Base-by-base conservation (phyloP, 1,140 invertebrate species). In the Hylyphantes graminicola region DNA sequence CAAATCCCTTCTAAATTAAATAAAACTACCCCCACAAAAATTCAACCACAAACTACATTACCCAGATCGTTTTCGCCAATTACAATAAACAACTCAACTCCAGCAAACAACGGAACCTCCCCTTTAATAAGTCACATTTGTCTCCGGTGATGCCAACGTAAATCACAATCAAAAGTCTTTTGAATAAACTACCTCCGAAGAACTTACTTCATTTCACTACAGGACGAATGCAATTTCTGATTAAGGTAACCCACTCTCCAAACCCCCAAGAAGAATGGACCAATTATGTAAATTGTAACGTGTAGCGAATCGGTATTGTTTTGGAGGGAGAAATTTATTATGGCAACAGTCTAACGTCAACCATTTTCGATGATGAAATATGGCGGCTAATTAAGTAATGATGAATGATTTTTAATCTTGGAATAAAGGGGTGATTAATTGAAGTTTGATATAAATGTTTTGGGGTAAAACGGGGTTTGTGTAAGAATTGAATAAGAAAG, bases 271-370 rank as follows among this genome's bases (percentile, higher is more conserved):
- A 78, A 78, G 64, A 78, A 78, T 67, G 61, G 48, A 7, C 5
- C 64, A 78, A 78, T 78, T 78, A 78, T 78, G 76, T 67, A 78
- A 78, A 78, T 78, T 78, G 76, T 78, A 55, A 68, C 76, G 55
- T 78, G 76, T 19, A 35, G 35, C 35, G 35, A 35, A 35, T 35
- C 35, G 35, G 35, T 35, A 19, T 17, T 21, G 64, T 67, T 19
- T 7, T 13, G n/a, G 76, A 67, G 17, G 76, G 21, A 15, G 76
- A 68, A 78, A 78, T 68, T 35, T 57, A 57, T 68, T 54, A 17
- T 53, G 51, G 35, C 57, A 19, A 51, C 21, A 61, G 63, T 67
- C 35, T n/a, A 63, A n/a, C 63, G 50, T 67, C 63, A 67, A n/a
- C 76, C 50, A 53, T 78, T 78, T 55, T 54, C 63, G 64, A 78